A percentile compares a stretch with the other conserved stretches of the same genome.
phyloP scores from a whole-genome alignment of 2,113 vertebrate species.

The Spermophilus dauricus region DNA sequence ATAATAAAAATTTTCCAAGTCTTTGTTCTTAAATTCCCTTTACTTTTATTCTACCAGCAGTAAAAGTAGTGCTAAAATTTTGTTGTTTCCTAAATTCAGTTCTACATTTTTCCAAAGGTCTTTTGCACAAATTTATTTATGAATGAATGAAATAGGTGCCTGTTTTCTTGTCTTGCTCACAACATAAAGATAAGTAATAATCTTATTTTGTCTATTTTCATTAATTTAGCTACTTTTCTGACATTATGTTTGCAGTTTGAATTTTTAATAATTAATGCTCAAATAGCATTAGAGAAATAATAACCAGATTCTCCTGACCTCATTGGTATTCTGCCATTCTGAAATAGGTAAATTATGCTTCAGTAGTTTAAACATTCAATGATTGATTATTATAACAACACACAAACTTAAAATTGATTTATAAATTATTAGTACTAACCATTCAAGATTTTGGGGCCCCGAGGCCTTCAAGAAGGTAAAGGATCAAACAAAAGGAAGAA shows the following conservation, averaged over 20 bases:
- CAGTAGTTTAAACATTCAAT: background rate
- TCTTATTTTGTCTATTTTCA: constrained; percentile 3
- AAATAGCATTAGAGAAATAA: background rate
- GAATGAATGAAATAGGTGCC: background rate
- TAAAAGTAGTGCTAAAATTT: background rate
- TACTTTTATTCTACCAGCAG: background rate
- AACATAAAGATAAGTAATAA: background rate
- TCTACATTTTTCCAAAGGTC: background rate
- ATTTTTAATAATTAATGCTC: constrained; percentile 3
- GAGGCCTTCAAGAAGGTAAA: background rate
- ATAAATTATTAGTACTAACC: background rate
- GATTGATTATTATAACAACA: background rate
- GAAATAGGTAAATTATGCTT: background rate
- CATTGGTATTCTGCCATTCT: background rate
- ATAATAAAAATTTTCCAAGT: background rate
- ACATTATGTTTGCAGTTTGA: background rate
- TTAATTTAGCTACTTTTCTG: constrained; percentile 8
- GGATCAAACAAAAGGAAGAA: background rate
- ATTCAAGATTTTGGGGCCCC: background rate
- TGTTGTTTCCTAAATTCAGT: background rate
- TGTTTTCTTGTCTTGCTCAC: constrained; percentile 1
- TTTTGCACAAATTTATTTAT: constrained; percentile 7
- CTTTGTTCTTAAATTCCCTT: background rate
- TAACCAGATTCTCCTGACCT: constrained; percentile 8
- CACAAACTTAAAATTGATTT: constrained; percentile 8